These are phyloP conservation scores for Ditylenchus weischeri DNA, from an alignment of 2,888 invertebrate species.

Conservation along the genomic window DNA sequence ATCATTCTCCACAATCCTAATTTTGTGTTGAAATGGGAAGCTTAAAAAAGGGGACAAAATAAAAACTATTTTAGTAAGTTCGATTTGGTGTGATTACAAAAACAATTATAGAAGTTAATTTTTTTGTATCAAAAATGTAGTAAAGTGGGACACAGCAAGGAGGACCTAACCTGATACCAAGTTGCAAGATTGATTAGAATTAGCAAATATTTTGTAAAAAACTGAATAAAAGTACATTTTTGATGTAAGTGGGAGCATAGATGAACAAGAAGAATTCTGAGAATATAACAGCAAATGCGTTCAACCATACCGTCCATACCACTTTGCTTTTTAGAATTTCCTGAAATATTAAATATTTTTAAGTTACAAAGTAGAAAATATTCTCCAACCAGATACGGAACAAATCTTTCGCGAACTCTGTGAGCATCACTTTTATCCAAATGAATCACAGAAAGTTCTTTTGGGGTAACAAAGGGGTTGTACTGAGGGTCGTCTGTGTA, in stretches of 20 bases:
- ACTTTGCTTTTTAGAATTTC: conserved; percentile 46
- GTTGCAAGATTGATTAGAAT: too few species aligned
- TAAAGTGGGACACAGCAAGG: too few species aligned
- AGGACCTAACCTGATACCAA: too few species aligned
- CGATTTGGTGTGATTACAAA: too few species aligned
- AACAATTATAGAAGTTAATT: too few species aligned
- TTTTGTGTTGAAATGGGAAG: conserved; percentile 3
- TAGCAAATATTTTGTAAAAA: too few species aligned
- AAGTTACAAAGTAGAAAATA: too few species aligned
- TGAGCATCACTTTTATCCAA: conserved; percentile 49
- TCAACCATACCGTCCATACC: conserved; percentile 47
- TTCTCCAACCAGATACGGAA: conserved; percentile 42
- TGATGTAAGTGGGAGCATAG: conserved; percentile 50
- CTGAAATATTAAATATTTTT: conserved; percentile 18
- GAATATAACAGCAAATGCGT: conserved; percentile 49
- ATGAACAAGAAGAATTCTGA: conserved; percentile 47
- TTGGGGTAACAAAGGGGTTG: conserved; percentile 18
- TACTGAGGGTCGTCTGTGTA: conserved; percentile 31
- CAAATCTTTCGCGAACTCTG: conserved; percentile 45
- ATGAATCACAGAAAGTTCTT: conserved; percentile 45
- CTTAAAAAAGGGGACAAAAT: not conserved
- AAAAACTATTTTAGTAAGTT: not conserved
- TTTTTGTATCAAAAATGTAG: too few species aligned
- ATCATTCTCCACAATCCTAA: too few species aligned
- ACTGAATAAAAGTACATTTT: conserved; percentile 62